A percentile compares a stretch with the other conserved stretches of the same genome.
Conservation (phyloP, 1,140 invertebrate species). For the Orchestia grillus region DNA sequence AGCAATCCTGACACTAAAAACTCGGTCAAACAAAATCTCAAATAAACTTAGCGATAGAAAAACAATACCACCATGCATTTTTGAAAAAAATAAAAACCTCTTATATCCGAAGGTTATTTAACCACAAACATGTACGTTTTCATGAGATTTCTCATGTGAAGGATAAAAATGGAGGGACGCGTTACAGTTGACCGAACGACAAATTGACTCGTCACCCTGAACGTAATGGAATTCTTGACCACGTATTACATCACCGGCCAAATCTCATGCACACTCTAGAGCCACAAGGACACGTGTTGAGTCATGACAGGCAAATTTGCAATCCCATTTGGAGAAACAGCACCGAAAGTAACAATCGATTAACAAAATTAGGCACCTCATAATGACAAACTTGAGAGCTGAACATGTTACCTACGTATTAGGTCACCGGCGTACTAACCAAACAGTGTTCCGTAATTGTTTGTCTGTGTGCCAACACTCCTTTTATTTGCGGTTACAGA, state of each 20-base stretch:
- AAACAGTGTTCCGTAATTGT: too few relatives aligned
- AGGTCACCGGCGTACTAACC: too few relatives aligned
- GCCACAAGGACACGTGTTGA: background rate
- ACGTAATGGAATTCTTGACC: too few relatives aligned
- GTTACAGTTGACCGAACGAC: background rate
- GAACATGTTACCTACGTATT: background rate
- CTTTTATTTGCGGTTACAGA: too few relatives aligned
- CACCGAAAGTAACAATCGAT: background rate
- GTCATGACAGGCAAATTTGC: background rate
- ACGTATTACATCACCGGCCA: background rate
- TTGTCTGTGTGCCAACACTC: too few relatives aligned
- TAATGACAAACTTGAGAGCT: background rate
- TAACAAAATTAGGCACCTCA: background rate
- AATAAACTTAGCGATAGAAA: background rate
- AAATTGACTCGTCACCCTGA: background rate
- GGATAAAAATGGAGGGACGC: background rate
- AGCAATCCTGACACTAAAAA: background rate
- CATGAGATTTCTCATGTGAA: background rate
- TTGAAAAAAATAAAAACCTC: background rate
- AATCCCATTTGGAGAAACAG: background rate
- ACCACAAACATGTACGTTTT: background rate
- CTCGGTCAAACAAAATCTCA: background rate
- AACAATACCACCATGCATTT: background rate
- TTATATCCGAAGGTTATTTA: background rate
- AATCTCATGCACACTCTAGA: background rate